Conservation (phyloP, 1,140 invertebrate species). For the Drosophila serrata region DNA sequence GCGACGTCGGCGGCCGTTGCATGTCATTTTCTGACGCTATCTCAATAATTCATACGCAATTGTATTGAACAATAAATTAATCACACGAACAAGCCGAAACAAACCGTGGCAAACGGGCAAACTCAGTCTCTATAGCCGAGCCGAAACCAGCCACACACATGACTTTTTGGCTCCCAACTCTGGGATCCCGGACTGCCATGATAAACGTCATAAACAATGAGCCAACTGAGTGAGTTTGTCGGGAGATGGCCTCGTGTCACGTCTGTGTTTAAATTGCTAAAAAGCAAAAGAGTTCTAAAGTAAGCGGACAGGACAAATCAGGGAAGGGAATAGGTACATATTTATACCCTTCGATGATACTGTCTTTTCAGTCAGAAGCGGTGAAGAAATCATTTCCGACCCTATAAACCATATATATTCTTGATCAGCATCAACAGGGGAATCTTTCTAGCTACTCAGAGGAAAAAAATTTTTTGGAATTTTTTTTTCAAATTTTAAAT, state of each 20-base stretch:
- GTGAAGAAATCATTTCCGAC: no score
- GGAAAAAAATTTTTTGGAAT: no score
- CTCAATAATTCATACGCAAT: conserved; percentile 82
- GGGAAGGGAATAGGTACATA: no score
- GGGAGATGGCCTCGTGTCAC: conserved; percentile 24
- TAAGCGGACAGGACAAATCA: neutral
- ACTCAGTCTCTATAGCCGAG: neutral
- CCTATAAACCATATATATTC: no score
- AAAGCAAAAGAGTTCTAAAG: neutral
- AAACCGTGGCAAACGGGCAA: conserved; percentile 27
- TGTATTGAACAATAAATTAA: conserved; percentile 82
- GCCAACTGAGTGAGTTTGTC: conserved; percentile 24
- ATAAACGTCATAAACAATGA: conserved; percentile 58
- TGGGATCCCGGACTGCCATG: conserved; percentile 20
- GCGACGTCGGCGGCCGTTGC: conserved; percentile 62
- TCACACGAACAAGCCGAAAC: conserved; percentile 70
- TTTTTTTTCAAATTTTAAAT: no score
- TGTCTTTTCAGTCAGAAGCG: no score
- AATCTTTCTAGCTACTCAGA: no score
- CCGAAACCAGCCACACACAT: conserved; percentile 39
- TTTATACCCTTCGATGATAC: no score
- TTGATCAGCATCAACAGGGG: no score
- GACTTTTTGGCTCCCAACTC: conserved; percentile 23
- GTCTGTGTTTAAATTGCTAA: neutral
- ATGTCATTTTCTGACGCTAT: conserved; percentile 80